Evolutionary conservation across 1,140 invertebrate species (phyloP).

Genomic region (Drosophila lacteicornis): DNA sequence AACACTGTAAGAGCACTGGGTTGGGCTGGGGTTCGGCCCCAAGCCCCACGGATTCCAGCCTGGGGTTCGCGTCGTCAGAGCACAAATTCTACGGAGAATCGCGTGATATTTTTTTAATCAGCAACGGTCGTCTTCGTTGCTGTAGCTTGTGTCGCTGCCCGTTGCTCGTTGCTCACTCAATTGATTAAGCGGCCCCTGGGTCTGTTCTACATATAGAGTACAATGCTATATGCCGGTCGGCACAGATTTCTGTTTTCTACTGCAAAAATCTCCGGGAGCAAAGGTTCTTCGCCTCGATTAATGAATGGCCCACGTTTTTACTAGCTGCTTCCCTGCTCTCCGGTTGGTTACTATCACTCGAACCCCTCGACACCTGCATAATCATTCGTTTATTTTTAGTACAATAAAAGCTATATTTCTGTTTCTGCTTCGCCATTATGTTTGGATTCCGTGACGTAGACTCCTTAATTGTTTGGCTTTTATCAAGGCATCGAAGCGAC

Average conservation of each 20-base stretch:
- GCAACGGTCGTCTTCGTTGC: slow-evolving; percentile 40
- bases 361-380: slow-evolving; percentile 1
- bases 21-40: background rate
- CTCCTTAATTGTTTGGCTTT: slow-evolving; percentile 8
- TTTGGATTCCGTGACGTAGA: slow-evolving; percentile 9
- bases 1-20: slow-evolving; percentile 34
- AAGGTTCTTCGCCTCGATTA: slow-evolving; percentile 64
- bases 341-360: slow-evolving; percentile 25
- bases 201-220: slow-evolving; percentile 44
- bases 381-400: slow-evolving; percentile 17
- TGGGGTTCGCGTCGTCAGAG: slow-evolving; percentile 56
- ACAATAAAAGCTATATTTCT: slow-evolving; percentile 2
- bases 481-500: slow-evolving; percentile 2
- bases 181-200: slow-evolving; percentile 71
- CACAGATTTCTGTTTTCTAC: slow-evolving; percentile 56
- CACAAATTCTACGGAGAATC: slow-evolving; percentile 77
- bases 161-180: slow-evolving; percentile 60
- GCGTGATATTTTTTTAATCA: slow-evolving; percentile 81
- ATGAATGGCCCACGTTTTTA: slow-evolving; percentile 61
- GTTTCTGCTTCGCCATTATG: background rate
- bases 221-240: slow-evolving; percentile 46
- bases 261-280: slow-evolving; percentile 79
- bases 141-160: slow-evolving; percentile 33
- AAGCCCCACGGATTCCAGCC: slow-evolving; percentile 21
- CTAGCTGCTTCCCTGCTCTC: slow-evolving; percentile 20